Conservation (phyloP, 2,113 vertebrate species). For the Clarias macrocephalus region DNA sequence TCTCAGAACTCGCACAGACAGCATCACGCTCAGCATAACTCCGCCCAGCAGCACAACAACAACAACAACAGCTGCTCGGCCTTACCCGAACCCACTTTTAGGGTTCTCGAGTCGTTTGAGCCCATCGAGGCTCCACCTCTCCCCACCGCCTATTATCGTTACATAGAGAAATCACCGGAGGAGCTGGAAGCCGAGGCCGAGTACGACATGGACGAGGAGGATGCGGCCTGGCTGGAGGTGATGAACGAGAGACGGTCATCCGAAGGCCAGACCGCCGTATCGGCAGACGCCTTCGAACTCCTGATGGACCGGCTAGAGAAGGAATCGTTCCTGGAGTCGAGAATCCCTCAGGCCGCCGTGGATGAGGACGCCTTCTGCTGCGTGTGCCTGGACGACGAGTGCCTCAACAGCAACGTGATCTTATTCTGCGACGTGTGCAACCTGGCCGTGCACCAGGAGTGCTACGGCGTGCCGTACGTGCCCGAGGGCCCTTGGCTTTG, state of each 20-base stretch:
- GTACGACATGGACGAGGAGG: conserved; percentile 98
- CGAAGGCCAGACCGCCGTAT: conserved; percentile 81
- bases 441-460: conserved; percentile 96
- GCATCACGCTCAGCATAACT: conserved; percentile 61
- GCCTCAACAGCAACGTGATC: conserved; percentile 98
- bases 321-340: conserved; percentile 89
- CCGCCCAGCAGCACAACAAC: conserved; percentile 63
- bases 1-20: conserved; percentile 66
- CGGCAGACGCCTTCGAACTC: conserved; percentile 87
- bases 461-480: conserved; percentile 95
- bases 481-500: conserved; percentile 98
- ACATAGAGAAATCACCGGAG: conserved; percentile 85
- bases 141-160: conserved; percentile 86
- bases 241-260: conserved; percentile 83
- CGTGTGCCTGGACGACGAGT: conserved; percentile 97
- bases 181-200: conserved; percentile 87
- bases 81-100: conserved; percentile 89
- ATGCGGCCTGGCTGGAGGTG: conserved; percentile 93
- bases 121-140: conserved; percentile 78
- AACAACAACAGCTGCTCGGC: conserved; percentile 55
- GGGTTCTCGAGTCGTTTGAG: conserved; percentile 78
- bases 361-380: conserved; percentile 98
- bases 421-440: conserved; percentile 98
- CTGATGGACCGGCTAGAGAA: conserved; percentile 92
- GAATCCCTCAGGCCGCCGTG: conserved; percentile 82